Conservation (phyloP, 2,113 vertebrate species). For the Gnathonemus longibarbis region DNA sequence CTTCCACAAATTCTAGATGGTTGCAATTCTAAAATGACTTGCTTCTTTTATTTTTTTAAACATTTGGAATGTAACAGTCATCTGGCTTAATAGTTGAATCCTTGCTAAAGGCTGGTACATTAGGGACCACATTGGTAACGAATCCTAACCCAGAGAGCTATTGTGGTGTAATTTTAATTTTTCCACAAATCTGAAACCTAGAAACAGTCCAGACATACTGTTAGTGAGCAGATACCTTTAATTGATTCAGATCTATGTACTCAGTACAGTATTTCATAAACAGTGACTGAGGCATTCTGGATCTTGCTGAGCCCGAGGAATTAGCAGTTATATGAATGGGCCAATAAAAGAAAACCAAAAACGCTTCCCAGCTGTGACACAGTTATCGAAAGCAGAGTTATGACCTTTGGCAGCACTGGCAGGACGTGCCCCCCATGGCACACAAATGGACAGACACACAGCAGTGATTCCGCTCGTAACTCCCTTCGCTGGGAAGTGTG, state of each 20-base stretch:
- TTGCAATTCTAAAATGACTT: not conserved
- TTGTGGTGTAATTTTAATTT: not conserved
- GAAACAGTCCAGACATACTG: not conserved
- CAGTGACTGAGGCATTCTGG: not conserved
- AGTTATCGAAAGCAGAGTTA: not conserved
- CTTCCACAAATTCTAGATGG: not conserved
- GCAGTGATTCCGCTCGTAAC: conserved; percentile 23
- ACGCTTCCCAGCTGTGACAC: not conserved
- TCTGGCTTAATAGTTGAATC: not conserved
- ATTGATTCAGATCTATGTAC: not conserved
- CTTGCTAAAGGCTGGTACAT: not conserved
- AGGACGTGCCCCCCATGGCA: not conserved
- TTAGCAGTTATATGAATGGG: not conserved
- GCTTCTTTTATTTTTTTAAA: not conserved
- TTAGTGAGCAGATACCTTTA: not conserved
- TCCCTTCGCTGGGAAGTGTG: conserved; percentile 35
- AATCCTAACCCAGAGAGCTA: not conserved
- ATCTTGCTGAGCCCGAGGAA: not conserved
- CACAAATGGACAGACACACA: conserved; percentile 13
- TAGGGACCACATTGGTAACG: not conserved
- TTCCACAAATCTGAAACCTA: not conserved
- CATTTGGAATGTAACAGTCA: not conserved
- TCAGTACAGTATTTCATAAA: not conserved
- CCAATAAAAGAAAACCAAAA: not conserved
- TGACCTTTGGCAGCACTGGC: not conserved